phyloP scores from a whole-genome alignment of 2,888 invertebrate species.

The Panzeria rudis region DNA sequence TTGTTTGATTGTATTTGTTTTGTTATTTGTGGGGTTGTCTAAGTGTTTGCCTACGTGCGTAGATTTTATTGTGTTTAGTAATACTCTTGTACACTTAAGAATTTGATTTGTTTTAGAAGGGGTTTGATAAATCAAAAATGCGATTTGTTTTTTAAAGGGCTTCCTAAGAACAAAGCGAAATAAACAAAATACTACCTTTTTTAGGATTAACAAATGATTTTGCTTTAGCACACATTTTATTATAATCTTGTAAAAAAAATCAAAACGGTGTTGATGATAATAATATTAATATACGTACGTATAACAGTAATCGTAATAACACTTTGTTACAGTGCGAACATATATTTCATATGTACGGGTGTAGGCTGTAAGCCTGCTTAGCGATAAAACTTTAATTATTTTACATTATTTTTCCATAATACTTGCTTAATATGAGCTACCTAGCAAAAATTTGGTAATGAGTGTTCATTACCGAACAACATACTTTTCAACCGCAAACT shows the following conservation, averaged over 20 bases:
- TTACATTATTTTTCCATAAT: too few relatives aligned
- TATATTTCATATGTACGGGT: too few relatives aligned
- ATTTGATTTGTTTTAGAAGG: background rate
- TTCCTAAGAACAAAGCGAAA: background rate
- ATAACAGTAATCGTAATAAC: too few relatives aligned
- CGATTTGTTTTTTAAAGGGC: background rate
- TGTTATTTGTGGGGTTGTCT: background rate
- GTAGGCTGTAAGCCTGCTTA: too few relatives aligned
- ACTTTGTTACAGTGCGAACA: too few relatives aligned
- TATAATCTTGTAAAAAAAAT: background rate
- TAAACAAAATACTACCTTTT: background rate
- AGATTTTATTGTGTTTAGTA: slow-evolving; percentile 27
- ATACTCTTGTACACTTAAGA: background rate
- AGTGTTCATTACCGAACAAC: too few relatives aligned
- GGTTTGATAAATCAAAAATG: slow-evolving; percentile 2
- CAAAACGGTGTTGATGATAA: background rate
- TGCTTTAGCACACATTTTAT: background rate
- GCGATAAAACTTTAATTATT: too few relatives aligned
- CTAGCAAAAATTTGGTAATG: too few relatives aligned
- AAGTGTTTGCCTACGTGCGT: slow-evolving; percentile 9
- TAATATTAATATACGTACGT: background rate
- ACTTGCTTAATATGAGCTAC: too few relatives aligned
- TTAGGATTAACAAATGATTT: background rate
- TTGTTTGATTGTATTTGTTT: slow-evolving; percentile 20
- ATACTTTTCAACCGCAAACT: too few relatives aligned